Evolutionary conservation across 1,140 invertebrate species (phyloP).

Genomic region (Drosophila sucinea): DNA sequence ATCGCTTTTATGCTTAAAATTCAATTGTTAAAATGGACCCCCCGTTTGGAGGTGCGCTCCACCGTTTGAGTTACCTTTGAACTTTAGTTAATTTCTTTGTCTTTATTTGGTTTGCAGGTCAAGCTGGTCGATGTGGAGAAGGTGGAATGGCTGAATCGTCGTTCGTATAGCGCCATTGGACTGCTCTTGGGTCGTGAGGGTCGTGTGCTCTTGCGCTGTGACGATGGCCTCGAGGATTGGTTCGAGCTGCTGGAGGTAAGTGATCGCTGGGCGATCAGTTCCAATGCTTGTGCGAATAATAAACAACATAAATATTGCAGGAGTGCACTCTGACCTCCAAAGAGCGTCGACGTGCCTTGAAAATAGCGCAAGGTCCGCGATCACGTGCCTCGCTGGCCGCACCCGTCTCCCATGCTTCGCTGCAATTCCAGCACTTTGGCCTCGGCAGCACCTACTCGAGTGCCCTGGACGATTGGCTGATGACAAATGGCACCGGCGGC

Average conservation of each 20-base stretch:
- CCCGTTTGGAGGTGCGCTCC: not conserved
- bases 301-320: conserved; percentile 48
- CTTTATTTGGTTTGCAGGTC: conserved; percentile 83
- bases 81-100: conserved; percentile 43
- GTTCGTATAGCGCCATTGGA: conserved; percentile 85
- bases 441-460: conserved; percentile 79
- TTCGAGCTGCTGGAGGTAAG: conserved; percentile 85
- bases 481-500: conserved; percentile 71
- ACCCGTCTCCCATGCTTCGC: conserved; percentile 77
- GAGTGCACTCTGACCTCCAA: conserved; percentile 86
- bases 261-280: conserved; percentile 7
- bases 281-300: not conserved
- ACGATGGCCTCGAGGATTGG: conserved; percentile 86
- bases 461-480: conserved; percentile 84
- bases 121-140: conserved; percentile 87
- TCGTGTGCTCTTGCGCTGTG: conserved; percentile 85
- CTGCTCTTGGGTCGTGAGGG: conserved; percentile 85
- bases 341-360: conserved; percentile 85
- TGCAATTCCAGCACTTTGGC: conserved; percentile 78
- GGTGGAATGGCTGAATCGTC: conserved; percentile 87
- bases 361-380: conserved; percentile 84
- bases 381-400: conserved; percentile 80
- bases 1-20: not conserved
- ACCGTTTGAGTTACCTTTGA: not conserved
- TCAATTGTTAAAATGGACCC: conserved; percentile 1